A percentile compares a stretch with the other conserved stretches of the same genome.
These are phyloP conservation scores for Gymnocheta viridis DNA, from an alignment of 2,888 invertebrate species.

Conservation along the genomic window DNA sequence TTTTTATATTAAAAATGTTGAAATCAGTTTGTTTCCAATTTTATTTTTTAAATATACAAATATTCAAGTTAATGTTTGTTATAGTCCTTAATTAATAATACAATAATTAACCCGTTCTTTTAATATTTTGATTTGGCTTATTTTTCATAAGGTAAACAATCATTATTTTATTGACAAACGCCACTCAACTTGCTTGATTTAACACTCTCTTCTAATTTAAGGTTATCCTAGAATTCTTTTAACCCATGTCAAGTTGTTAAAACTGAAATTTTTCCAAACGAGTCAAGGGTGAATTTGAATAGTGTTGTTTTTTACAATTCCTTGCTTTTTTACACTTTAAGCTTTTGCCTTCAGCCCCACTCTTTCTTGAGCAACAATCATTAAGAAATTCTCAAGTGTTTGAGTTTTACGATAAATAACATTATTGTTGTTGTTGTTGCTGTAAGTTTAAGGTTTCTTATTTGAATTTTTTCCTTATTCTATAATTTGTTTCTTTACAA, in stretches of 20 bases:
- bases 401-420: neutral
- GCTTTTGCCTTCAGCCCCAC: neutral
- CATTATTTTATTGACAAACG: neutral
- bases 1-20: too few relatives aligned
- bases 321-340: neutral
- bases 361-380: neutral
- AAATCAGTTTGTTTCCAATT: neutral
- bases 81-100: neutral
- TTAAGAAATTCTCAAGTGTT: neutral
- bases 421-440: neutral
- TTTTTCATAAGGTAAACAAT: neutral
- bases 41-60: neutral
- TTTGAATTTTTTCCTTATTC: conserved; percentile 33
- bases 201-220: neutral
- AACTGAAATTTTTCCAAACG: neutral
- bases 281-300: neutral
- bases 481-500: conserved; percentile 45
- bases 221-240: conserved; percentile 2
- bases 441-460: neutral
- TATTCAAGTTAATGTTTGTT: too few relatives aligned
- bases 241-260: conserved; percentile 14
- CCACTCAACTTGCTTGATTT: conserved; percentile 5
- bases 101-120: neutral
- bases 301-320: neutral
- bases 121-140: neutral